Evolutionary conservation across 2,113 vertebrate species (phyloP), one percentile per base, ranked within the genome.

Genomic region (Hippocampus comes): DNA sequence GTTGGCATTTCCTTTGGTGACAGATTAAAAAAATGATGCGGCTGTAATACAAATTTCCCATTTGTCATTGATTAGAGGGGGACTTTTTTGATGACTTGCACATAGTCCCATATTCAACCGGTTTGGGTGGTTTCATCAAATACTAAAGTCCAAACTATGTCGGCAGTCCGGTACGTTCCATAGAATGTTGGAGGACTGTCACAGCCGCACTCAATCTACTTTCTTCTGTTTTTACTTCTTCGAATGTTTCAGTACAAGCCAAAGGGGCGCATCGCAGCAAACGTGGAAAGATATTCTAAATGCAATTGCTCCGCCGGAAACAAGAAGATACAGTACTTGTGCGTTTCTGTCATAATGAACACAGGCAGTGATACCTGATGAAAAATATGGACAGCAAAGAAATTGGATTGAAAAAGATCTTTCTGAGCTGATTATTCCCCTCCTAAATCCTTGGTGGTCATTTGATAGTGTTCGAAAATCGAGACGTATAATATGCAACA

Each of bases 311-410:
- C 75, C 80, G 78, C 78, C 70, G 66, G 82, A 63, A 84, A 74
- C 78, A 65, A 46, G 67, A 38, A 6, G 66, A 73, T 83, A 25
- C 25, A 25, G 25, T 25, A 73, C 48, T 81, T 78, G 20, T 82
- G 78, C 77, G 53, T 86, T 86, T 87, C 72, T 78, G 80, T 84
- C 75, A 79, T 84, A 74, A 86, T 85, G 76, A 88, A 89, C 87
- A 83, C 84, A 42, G 18, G 61, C 63, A 64, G 10, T 2, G 38
- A 23, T 43, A n/a, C 9, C 11, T 65, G 63, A 5, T 42, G 21
- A 43, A 23, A 65, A 42, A 43, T 23, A 6, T 43, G 41, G 61
- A 42, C 41, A 42, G 38, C 63, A 38, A 42, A n/a, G 9, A 41
- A 38, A 41, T 63, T 41, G 17, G 20, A n/a, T 63, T 2, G 30